These are phyloP conservation scores for Strigamia transsilvanica DNA, from an alignment of 2,888 invertebrate genomes.

Conservation along the genomic window DNA sequence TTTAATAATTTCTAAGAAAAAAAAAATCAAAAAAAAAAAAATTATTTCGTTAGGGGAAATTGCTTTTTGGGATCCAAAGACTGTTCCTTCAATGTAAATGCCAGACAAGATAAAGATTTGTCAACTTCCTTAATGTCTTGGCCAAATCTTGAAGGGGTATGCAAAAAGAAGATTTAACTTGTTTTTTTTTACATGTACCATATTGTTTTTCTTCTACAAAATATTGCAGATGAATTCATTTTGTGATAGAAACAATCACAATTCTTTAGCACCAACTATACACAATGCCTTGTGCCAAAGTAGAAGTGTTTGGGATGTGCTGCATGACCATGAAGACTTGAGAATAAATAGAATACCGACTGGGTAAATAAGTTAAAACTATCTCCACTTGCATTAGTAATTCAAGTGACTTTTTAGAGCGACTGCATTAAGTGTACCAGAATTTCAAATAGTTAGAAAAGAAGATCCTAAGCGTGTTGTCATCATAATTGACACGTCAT, in stretches of 20 bases:
- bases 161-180: background rate
- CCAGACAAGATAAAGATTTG: background rate
- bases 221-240: slow-evolving; percentile 1
- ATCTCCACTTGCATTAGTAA: background rate
- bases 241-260: slow-evolving; percentile 42
- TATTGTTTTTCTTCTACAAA: background rate
- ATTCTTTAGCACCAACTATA: slow-evolving; percentile 59
- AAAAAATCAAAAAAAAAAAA: background rate
- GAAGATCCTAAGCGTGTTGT: background rate
- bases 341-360: background rate
- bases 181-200: background rate
- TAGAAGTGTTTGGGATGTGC: slow-evolving; percentile 61
- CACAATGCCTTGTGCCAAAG: slow-evolving; percentile 63
- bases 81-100: background rate
- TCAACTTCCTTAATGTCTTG: background rate
- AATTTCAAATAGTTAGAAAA: background rate
- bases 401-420: background rate
- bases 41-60: background rate
- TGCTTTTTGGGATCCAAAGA: background rate
- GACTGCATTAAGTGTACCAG: background rate
- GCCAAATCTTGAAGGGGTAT: background rate
- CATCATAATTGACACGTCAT: background rate
- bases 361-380: background rate
- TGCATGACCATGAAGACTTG: slow-evolving; percentile 46
- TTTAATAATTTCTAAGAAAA: background rate